Evolutionary conservation across 1,140 invertebrate species (phyloP).

Genomic region (Leptopilina boulardi): DNA sequence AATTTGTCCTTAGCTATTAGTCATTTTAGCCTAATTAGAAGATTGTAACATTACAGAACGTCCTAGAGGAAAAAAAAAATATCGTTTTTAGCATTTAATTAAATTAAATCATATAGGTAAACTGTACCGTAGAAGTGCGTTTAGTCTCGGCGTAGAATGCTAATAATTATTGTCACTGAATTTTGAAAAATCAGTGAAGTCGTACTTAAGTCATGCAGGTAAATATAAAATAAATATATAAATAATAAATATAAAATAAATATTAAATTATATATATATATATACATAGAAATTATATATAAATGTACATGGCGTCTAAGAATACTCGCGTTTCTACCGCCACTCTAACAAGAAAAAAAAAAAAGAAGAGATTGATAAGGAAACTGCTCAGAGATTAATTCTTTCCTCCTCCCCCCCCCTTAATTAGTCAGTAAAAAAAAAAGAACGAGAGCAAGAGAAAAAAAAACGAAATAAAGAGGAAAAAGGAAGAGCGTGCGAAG

Average conservation of each 20-base stretch:
- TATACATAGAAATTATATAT: conserved; percentile 35
- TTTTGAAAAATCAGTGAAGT: not conserved
- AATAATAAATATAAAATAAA: conserved; percentile 15
- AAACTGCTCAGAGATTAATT: conserved; percentile 44
- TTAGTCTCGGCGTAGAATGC: conserved; percentile 53
- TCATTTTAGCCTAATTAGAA: conserved; percentile 49
- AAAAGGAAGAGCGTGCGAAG: conserved; percentile 42
- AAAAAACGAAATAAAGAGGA: conserved; percentile 40
- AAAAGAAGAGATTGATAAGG: conserved; percentile 32
- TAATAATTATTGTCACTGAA: conserved; percentile 33
- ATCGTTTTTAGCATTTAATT: conserved; percentile 47
- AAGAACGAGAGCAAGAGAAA: conserved; percentile 37
- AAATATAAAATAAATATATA: conserved; percentile 15
- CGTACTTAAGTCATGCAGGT: conserved; percentile 27
- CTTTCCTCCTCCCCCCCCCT: conserved; percentile 35
- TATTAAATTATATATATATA: conserved; percentile 9
- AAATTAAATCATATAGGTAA: conserved; percentile 38
- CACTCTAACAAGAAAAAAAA: conserved; percentile 43
- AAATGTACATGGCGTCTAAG: conserved; percentile 41
- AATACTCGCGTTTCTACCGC: conserved; percentile 67
- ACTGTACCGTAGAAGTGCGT: conserved; percentile 41
- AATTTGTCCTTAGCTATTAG: conserved; percentile 52
- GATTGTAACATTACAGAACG: conserved; percentile 40
- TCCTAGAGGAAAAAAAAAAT: conserved; percentile 42
- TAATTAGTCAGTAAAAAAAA: conserved; percentile 47